Evolutionary conservation across 1,140 invertebrate genomes (phyloP), one percentile per base, ranked within the genome.

Genomic region (Mercenaria mercenaria): DNA sequence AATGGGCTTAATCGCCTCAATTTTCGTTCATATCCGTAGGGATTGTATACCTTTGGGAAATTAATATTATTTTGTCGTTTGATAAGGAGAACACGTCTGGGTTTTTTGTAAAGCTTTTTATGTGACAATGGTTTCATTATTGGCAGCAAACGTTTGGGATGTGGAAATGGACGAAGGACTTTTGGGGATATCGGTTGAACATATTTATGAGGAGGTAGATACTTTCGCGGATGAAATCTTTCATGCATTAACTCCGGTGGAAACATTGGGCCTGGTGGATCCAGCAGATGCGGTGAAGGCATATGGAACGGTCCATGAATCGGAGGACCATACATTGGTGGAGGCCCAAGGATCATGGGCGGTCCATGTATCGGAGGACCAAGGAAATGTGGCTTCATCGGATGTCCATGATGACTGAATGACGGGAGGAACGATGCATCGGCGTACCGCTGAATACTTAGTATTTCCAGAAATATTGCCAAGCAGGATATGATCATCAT

Each of bases 371-470:
- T 52, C 29, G 47, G 47, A 32, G 76, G 76, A 29, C 76, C 76
- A 37, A 59, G 8, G 8, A 79, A 56, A 39, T 79, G 76, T 59
- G 76, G 43, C 43, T 79, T 79, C 43, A 79, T 79, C 10, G 50
- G 50, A 37, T 29, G 29, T 34, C 43, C 47, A 15, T 18, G 47
- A 52, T 50, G 43, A 8, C 43, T 26, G 39, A 52, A 32, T 77
- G n/a, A 3, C 26, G 43, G 39, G 10, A 29, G 50, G 29, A 59
- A 52, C 29, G 29, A 20, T 50, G 41, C 76, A 32, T 79, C 43
- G 29, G 50, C 29, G 11, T 37, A 39, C 18, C 37, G 47, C 4
- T 79, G 76, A 56, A 52, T 56, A 26, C 37, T 79, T 1, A 32
- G 13, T 8, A 11, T 79, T 56, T n/a, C 47, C 4, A 56, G 8